Evolutionary conservation across 1,140 invertebrate genomes (phyloP).

Genomic region (Tetramorium parvispinum): DNA sequence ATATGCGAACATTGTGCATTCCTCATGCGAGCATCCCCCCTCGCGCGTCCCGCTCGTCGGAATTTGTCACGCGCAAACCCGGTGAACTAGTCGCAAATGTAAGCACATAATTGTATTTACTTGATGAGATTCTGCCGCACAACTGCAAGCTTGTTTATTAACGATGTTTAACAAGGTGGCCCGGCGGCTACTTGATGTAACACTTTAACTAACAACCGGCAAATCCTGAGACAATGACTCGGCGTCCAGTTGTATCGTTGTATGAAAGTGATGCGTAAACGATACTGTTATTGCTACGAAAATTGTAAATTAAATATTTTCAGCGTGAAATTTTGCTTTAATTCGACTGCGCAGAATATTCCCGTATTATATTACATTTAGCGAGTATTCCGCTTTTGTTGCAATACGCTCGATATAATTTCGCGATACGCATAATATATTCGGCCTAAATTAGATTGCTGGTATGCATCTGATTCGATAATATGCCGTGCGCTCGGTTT

Average conservation of each 20-base stretch:
- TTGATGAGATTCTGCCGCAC: neutral
- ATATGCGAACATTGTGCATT: slow-evolving; percentile 31
- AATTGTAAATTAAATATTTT: neutral
- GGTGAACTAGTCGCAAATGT: neutral
- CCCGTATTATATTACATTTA: neutral
- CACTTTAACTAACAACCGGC: neutral
- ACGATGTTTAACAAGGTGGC: neutral
- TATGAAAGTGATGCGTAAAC: neutral
- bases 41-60: neutral
- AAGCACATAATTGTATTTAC: neutral
- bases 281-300: neutral
- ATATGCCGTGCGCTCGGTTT: slow-evolving; percentile 1
- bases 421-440: neutral
- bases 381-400: neutral
- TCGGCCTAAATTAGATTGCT: slow-evolving; percentile 28
- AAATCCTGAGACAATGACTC: slow-evolving; percentile 15
- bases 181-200: neutral
- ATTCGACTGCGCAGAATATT: neutral
- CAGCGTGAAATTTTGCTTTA: neutral
- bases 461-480: slow-evolving; percentile 31
- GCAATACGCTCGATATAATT: slow-evolving; percentile 22
- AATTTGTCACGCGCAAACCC: neutral
- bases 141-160: slow-evolving; percentile 10
- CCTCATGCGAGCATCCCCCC: neutral
- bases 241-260: neutral